Evolutionary conservation across 1,140 invertebrate species (phyloP), one percentile per base, ranked within the genome.

Genomic region (Drosophila prosaltans): DNA sequence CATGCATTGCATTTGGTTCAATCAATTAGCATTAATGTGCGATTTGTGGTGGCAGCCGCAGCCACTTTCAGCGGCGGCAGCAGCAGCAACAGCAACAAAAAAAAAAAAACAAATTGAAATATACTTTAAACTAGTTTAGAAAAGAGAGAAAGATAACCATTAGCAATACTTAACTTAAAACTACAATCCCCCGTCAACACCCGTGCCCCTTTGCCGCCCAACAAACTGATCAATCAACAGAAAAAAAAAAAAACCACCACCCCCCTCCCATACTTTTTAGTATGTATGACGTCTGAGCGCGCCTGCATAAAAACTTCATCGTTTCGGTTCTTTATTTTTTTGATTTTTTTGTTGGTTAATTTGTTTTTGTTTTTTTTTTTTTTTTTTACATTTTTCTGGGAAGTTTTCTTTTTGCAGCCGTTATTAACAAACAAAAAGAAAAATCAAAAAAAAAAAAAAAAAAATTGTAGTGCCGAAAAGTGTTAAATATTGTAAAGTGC

Each of bases 201-300:
- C 32, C 63, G 75, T 80, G 74, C 80, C 83, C 83, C 79, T 74
- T 82, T 86, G 82, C 76, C 80, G 83, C 80, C 84, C 83, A 73
- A 36, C 60, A 11, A 24, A 21, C 5, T 11, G 8, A 48, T 8
- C 45, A 26, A 24, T 9, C 21, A 51, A 26, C 11, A 11, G 41
- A 51, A 36, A 36, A 16, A 16, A 51, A 36, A 36, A 16, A 16
- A 16, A 16, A 16, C 16, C 16, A 16, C 16, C 16, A 16, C 16
- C 16, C 16, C 16, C 16, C 16, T 36, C 32, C 32, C 32, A 6
- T 16, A 36, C 3, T 36, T 36, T 36, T 36, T 5, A 36, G 32
- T 36, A 36, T 36, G 32, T 69, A 39, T 66, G 61, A 59, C 64
- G 39, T 63, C n/a, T 48, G 16, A 16, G 16, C 16, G 16, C 16